A percentile compares a stretch with the other conserved stretches of the same genome.
Conservation (phyloP, 2,113 vertebrate genomes). For the Oreotrochilus melanogaster region DNA sequence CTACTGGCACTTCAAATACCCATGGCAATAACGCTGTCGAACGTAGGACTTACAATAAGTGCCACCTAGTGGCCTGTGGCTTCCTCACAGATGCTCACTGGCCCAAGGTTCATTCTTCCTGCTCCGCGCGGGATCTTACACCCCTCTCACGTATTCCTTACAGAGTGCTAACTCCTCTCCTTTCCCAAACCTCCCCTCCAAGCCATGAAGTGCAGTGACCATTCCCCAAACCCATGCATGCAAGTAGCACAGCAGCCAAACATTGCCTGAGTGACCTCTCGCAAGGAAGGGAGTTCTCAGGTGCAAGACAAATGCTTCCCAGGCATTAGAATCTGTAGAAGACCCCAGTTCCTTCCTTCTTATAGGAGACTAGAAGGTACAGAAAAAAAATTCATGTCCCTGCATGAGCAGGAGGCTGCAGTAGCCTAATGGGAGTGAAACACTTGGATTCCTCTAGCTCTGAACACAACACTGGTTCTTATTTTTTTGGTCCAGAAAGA, state of each 20-base stretch:
- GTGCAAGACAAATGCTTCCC: neutral
- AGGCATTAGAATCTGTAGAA: neutral
- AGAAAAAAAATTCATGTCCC: neutral
- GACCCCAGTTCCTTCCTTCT: neutral
- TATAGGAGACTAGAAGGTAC: neutral
- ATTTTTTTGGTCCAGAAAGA: neutral
- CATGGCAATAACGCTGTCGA: neutral
- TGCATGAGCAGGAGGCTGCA: neutral
- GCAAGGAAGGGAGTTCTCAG: neutral
- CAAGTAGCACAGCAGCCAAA: neutral
- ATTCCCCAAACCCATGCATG: neutral
- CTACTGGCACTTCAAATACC: neutral
- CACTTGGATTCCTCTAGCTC: neutral
- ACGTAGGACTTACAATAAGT: neutral
- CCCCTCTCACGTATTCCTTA: neutral
- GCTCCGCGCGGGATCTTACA: neutral
- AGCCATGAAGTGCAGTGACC: neutral
- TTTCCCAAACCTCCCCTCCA: neutral
- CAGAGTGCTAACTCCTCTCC: neutral
- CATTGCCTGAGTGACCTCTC: neutral
- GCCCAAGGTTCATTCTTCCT: too few species aligned
- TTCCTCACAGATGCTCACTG: neutral
- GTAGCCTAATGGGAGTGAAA: neutral
- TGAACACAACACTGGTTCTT: neutral
- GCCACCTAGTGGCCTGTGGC: slow-evolving; percentile 7